Evolutionary conservation across 2,797 vertebrate species (phyloP), one percentile per base, ranked within the genome.

Genomic region (Rhynchonycteris naso): DNA sequence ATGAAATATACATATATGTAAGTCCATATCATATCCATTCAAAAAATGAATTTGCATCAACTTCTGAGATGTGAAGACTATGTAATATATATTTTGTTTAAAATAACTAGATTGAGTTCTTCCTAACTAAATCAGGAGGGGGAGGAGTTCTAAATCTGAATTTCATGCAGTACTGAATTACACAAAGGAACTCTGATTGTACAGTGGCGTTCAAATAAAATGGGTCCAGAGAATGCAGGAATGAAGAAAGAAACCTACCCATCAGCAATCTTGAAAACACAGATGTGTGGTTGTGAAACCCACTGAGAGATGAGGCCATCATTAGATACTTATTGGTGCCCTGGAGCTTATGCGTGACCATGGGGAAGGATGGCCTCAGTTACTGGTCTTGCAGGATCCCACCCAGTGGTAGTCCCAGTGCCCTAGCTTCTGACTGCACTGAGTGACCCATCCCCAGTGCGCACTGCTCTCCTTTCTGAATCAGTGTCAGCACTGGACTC

Each of bases 111-210:
- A 88, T 58, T 68, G 50, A 74, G 13, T 79, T 96, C 56, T 16
- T 86, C 81, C 52, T 84, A 80, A 76, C 71, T 43, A 86, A 80
- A 65, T 86, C 72, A 79, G 14, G 56, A 94, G 26, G 26, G n/a
- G 38, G 56, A 66, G 21, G 58, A 93, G 69, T 86, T 95, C 56
- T 61, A 86, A 92, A 75, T 81, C 30, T 86, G 38, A 56, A 71
- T 82, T 72, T 75, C 28, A 38, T 59, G 21, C 33, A 30, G 26
- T 66, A 30, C 35, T 83, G 35, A 71, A 43, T 78, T 63, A 61
- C 82, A 69, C n/a, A 30, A 95, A 93, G 35, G 66, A 93, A 30
- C 84, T 35, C 0, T n/a, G 68, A 33, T 35, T 89, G 50, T 30
- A 35, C 8, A 63, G 19, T 22, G 22, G 3, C 52, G 13, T 90